These are phyloP conservation scores for Chrysotoxum bicinctum DNA, from an alignment of 2,888 invertebrate species.

Conservation along the genomic window DNA sequence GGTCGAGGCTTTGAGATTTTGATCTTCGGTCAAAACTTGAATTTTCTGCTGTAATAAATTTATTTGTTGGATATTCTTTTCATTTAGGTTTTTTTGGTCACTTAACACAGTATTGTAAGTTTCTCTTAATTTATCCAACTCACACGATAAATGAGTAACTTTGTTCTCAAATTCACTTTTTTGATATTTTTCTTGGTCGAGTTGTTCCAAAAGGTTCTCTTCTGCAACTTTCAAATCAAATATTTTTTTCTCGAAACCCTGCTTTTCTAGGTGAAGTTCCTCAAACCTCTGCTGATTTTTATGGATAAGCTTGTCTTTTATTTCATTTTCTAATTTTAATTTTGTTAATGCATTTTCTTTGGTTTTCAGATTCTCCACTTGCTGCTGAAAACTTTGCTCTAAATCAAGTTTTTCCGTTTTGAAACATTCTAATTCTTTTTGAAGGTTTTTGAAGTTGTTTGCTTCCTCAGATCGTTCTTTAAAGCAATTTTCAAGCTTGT, in stretches of 20 bases:
- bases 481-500: constrained; percentile 15
- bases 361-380: constrained; percentile 6
- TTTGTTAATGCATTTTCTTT: background rate
- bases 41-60: background rate
- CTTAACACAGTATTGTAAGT: background rate
- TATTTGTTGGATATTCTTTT: background rate
- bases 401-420: background rate
- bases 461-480: constrained; percentile 27
- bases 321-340: constrained; percentile 14
- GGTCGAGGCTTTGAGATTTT: background rate
- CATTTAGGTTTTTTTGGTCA: background rate
- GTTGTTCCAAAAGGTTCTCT: background rate
- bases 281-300: background rate
- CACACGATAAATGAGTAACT: background rate
- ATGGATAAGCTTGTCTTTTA: background rate
- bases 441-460: constrained; percentile 36
- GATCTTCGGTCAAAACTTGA: constrained; percentile 1
- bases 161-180: background rate
- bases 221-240: background rate
- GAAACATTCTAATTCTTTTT: constrained; percentile 3
- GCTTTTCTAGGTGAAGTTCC: background rate
- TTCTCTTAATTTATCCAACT: constrained; percentile 11
- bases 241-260: background rate
- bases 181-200: background rate
- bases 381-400: background rate